phyloP scores from a whole-genome alignment of 2,888 invertebrate species.

The Epinotia brunnichana region DNA sequence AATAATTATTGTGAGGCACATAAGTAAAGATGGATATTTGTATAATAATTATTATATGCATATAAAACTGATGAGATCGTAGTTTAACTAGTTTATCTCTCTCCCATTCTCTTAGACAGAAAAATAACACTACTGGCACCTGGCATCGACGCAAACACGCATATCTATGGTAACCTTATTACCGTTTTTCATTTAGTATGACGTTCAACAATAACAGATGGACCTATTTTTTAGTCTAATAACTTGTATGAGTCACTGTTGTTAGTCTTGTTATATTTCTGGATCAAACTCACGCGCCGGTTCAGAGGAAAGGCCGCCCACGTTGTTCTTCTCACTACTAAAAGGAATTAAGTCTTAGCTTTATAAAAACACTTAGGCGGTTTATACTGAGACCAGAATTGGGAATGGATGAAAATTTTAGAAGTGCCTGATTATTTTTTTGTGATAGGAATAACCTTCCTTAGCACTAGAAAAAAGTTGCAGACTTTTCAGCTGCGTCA shows the following conservation, averaged over 20 bases:
- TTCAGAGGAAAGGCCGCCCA: constrained; percentile 55
- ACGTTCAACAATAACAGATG: constrained; percentile 35
- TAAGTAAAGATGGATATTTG: too few relatives aligned
- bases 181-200: background rate
- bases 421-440: too few relatives aligned
- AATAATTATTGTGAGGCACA: too few relatives aligned
- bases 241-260: constrained; percentile 33
- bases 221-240: constrained; percentile 35
- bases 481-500: too few relatives aligned
- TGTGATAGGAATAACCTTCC: too few relatives aligned
- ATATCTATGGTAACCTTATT: background rate
- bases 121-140: background rate
- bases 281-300: constrained; percentile 35
- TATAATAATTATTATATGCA: too few relatives aligned
- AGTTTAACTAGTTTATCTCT: background rate
- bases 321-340: constrained; percentile 47
- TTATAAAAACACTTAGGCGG: constrained; percentile 7
- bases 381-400: background rate
- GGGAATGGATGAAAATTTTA: too few relatives aligned
- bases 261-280: constrained; percentile 41
- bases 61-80: too few relatives aligned
- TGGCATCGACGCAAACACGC: background rate
- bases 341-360: constrained; percentile 17
- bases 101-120: background rate
- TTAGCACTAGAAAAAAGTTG: too few relatives aligned